Base-by-base conservation (phyloP, 1,140 invertebrate genomes). In the Drosophila pruinosa region DNA sequence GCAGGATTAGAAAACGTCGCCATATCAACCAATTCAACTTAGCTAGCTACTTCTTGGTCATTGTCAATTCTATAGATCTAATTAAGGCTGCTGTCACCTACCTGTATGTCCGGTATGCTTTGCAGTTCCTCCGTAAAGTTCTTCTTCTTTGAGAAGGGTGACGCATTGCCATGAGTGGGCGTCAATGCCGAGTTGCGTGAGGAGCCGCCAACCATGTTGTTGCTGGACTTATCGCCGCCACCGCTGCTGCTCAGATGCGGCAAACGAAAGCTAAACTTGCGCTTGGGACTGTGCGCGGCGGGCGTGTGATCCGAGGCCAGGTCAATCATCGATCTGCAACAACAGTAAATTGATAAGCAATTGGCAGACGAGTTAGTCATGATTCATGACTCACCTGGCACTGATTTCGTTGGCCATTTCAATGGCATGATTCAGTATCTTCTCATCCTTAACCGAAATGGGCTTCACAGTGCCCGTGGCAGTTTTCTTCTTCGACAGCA, bases 321-420 rank as follows among this genome's bases (percentile, higher is more conserved):
- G 82, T 97, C 96, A 78, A 95, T 95, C 96, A 98, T 97, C 2
- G 96, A 97, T 83, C 93, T 93, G 7, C 0, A 36, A n/a, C 4
- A 8, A 24, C 0, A 38, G 4, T 3, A 58, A 47, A n/a, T 53
- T 0, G 52, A 24, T 53, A 14, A 14, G 10, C 2, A 52, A 3
- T 5, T 22, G 8, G 5, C 31, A 38, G 2, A 50, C 14, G 52
- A 43, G 28, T 7, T 8, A 0, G 1, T 8, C n/a, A n/a, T n/a
- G n/a, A n/a, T n/a, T n/a, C n/a, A n/a, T 17, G 0, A 56, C 77
- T 68, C 65, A 93, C 93, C 95, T 95, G 47, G 94, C 95, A 24
- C 96, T 97, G 57, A 99, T 93, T 92, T 99, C 97, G 92, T 98
- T 98, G 17, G 97, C 97, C 92, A 98, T 94, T 24, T 96, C 97